These are phyloP conservation scores for Tetramorium simillimum DNA, from an alignment of 1,140 invertebrate genomes.

Conservation along the genomic window DNA sequence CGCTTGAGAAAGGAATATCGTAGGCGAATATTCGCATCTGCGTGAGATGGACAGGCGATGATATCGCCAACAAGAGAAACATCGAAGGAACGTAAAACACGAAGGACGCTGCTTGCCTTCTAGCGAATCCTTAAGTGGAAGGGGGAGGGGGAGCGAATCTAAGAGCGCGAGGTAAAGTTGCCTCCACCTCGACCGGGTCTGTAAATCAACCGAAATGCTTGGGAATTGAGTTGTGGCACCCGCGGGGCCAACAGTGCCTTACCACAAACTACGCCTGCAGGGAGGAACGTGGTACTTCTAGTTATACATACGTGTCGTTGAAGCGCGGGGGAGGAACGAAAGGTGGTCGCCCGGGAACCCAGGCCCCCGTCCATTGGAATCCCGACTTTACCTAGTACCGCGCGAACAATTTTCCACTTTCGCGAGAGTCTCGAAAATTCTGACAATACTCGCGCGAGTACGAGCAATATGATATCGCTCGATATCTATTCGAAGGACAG, in stretches of 20 bases:
- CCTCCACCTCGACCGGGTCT: conserved; percentile 58
- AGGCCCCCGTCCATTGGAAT: conserved; percentile 51
- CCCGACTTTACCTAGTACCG: not conserved
- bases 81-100: conserved; percentile 6
- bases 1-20: not conserved
- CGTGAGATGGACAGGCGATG: conserved; percentile 20
- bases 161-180: conserved; percentile 62
- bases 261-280: conserved; percentile 73
- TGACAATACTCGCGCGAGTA: not conserved
- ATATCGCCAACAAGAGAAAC: conserved; percentile 28
- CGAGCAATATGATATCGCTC: not conserved
- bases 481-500: not conserved
- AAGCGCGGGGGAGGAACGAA: conserved; percentile 39
- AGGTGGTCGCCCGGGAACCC: conserved; percentile 59
- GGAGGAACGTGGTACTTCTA: conserved; percentile 67
- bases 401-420: conserved; percentile 44
- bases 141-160: not conserved
- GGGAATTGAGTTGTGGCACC: conserved; percentile 78
- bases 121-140: conserved; percentile 7
- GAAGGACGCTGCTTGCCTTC: conserved; percentile 6
- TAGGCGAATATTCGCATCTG: not conserved
- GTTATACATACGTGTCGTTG: conserved; percentile 69
- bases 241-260: conserved; percentile 70
- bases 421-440: conserved; percentile 30
- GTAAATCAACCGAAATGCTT: conserved; percentile 79